Evolutionary conservation across 2,888 invertebrate species (phyloP), one percentile per base, ranked within the genome.

Genomic region (Morpho deidamia): DNA sequence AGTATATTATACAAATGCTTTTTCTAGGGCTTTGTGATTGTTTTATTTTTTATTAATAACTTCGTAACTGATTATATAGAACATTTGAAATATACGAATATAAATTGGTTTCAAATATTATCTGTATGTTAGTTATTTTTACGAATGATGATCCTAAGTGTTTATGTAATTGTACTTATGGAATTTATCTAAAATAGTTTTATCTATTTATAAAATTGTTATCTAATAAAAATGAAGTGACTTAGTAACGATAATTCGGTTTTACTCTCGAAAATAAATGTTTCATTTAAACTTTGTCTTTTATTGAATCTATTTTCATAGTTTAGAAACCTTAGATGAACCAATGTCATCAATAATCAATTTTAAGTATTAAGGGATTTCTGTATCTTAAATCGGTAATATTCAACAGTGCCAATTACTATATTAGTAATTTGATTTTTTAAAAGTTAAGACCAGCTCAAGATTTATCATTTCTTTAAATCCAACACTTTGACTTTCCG

Each of bases 191-290:
- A 56, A 45, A 11, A 55, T 37, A 37, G 9, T 37, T 10, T 10
- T 37, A 9, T 23, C 23, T 23, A 2, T 23, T 3, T 23, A 23
- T 23, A 23, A 42, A 39, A 7, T 32, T 51, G 59, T 45, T 60
- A 59, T 65, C 65, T 82, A 82, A 85, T 85, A 84, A 83, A 69
- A 84, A 85, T 87, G 87, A 87, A 87, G 87, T 87, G 87, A 86
- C 87, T 61, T 72, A 67, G 60, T 55, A 60, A 59, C 63, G 68
- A 60, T 59, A 65, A 69, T 72, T 76, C 68, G 76, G 76, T 79
- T 81, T 78, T 79, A 65, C 75, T 81, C 78, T 83, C 78, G 77
- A 75, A 76, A 80, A 58, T 61, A 61, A 63, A 61, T 42, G 53
- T 56, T 56, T 40, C 42, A 38, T 53, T 7, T 37, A 41, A 8